Base-by-base conservation (phyloP, 2,888 invertebrate genomes). In the Tetropium fuscum region DNA sequence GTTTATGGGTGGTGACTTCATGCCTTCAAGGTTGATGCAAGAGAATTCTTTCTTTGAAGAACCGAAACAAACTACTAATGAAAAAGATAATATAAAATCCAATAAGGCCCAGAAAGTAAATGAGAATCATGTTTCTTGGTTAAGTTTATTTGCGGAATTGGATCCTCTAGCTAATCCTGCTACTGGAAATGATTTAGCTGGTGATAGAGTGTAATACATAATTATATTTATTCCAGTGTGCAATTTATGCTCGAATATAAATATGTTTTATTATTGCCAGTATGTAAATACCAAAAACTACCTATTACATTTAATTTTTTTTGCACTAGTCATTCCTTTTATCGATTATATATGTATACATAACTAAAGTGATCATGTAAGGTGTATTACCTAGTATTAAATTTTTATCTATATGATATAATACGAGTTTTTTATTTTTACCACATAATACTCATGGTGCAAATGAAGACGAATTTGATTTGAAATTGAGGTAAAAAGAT, bases 81-180 rank as follows among this genome's bases (percentile, higher is more conserved):
- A 34, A 27, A 47, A 32, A 44, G 38, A 68, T 72, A 41, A 76
- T 65, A 53, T 70, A 72, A 56, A 74, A 63, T 51, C 51, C 19
- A 38, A 53, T 41, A 49, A 48, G 27, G 51, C 64, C 27, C 57
- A 56, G 8, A 69, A 66, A 38, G 55, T 30, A 10, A 65, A 61
- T 44, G 71, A 68, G 59, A 82, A 75, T 78, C 82, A 59, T 71
- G 75, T 82, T 64, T 79, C 80, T 8, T 97, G 97, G 97, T 90
- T 94, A 77, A 94, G 93, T 81, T 83, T 97, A 51, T 97, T 97
- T 83, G 93, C 96, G 30, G 97, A 97, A 81, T 82, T 97, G 57
- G 97, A 97, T 83, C 97, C 97, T 0, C 83, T 97, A 25, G 89
- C 94, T 7, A 95, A 95, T 83, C 94, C 94, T 32, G 92, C 94